Evolutionary conservation across 2,888 invertebrate species (phyloP).

Genomic region (Heliconius sara): DNA sequence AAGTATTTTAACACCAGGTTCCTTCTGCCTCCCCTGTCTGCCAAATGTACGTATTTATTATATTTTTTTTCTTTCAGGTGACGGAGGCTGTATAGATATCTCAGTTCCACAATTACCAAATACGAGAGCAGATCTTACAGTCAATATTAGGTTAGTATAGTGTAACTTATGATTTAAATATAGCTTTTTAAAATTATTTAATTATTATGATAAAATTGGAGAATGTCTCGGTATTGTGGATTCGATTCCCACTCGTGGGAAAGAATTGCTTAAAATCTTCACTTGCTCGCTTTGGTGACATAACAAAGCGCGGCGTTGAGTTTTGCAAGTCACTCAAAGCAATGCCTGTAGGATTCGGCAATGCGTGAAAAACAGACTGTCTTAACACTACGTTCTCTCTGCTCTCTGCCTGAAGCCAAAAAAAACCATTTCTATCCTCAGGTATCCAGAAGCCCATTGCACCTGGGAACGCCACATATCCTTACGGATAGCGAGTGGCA

Average conservation of each 20-base stretch:
- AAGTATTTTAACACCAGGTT: too few species aligned
- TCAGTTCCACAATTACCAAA: slow-evolving; percentile 70
- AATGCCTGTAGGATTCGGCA: too few species aligned
- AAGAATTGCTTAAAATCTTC: too few species aligned
- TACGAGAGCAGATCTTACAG: slow-evolving; percentile 68
- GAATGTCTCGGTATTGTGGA: too few species aligned
- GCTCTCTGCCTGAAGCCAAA: too few species aligned
- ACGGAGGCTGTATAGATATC: slow-evolving; percentile 78
- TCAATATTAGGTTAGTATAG: slow-evolving; percentile 66
- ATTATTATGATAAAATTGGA: not conserved
- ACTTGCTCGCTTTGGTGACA: too few species aligned
- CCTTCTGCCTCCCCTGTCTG: too few species aligned
- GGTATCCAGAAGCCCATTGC: slow-evolving; percentile 68
- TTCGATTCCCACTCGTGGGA: too few species aligned
- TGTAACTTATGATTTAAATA: not conserved
- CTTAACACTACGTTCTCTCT: too few species aligned
- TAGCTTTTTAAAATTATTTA: not conserved
- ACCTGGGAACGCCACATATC: slow-evolving; percentile 69
- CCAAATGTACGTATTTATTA: not conserved
- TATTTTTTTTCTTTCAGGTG: slow-evolving; percentile 60
- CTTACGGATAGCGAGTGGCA: slow-evolving; percentile 79
- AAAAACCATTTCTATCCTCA: slow-evolving; percentile 44
- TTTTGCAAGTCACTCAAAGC: too few species aligned
- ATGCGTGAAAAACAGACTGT: too few species aligned
- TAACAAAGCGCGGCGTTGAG: too few species aligned